A percentile compares a stretch with the other conserved stretches of the same genome.
These are phyloP conservation scores for Lithophane ornitopus DNA, from an alignment of 2,888 invertebrate species.

Conservation along the genomic window DNA sequence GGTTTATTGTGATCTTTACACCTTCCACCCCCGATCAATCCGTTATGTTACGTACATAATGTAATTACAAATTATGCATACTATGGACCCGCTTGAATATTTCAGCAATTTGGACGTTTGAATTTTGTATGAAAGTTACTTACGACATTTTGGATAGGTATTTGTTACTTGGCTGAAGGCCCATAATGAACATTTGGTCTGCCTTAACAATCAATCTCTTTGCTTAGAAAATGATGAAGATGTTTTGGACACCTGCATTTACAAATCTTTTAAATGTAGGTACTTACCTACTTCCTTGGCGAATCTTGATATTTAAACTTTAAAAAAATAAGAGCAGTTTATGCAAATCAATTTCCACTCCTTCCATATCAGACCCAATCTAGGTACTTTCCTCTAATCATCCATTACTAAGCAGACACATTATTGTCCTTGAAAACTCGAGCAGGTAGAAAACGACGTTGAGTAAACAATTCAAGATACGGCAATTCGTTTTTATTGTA, in stretches of 20 bases:
- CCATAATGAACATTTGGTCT: too few relatives aligned
- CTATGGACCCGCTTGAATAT: slow-evolving; percentile 32
- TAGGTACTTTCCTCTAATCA: slow-evolving; percentile 39
- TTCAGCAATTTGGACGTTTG: slow-evolving; percentile 29
- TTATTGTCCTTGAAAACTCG: slow-evolving; percentile 49
- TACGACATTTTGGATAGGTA: neutral
- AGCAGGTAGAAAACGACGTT: slow-evolving; percentile 61
- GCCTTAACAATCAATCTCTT: neutral
- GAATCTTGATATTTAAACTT: neutral
- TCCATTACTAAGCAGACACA: slow-evolving; percentile 45
- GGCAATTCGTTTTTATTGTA: slow-evolving; percentile 85
- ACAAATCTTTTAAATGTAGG: neutral
- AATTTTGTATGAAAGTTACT: slow-evolving; percentile 32
- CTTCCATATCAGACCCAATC: neutral
- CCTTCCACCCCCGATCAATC: slow-evolving; percentile 74
- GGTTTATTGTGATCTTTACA: slow-evolving; percentile 87
- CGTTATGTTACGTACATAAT: slow-evolving; percentile 55
- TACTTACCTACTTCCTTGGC: neutral
- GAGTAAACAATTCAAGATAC: slow-evolving; percentile 85
- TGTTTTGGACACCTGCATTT: neutral
- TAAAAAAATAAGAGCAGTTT: neutral
- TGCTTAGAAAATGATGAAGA: neutral
- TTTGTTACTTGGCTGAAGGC: neutral
- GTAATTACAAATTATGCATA: slow-evolving; percentile 63
- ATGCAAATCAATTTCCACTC: neutral